Conservation (phyloP, 2,113 vertebrate species). For the Cheirogaleus medius region DNA sequence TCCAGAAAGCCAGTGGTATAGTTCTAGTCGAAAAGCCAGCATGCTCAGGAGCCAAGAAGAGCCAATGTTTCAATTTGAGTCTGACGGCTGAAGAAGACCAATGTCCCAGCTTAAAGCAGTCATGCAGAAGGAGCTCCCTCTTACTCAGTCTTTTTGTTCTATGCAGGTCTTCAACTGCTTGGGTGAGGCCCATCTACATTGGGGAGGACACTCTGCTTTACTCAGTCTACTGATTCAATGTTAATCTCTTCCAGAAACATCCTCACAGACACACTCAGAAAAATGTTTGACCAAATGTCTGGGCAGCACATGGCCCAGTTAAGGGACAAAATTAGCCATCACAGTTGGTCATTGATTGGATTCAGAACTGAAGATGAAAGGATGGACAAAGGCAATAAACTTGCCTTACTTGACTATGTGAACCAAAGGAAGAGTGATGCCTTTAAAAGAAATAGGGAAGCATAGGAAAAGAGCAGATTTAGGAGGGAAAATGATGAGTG, state of each 20-base stretch:
- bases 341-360: not conserved
- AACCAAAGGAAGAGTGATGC: not conserved
- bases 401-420: not conserved
- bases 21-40: not conserved
- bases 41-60: not conserved
- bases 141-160: not conserved
- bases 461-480: not conserved
- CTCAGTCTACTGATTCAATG: not conserved
- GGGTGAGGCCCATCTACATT: not conserved
- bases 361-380: not conserved
- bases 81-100: not conserved
- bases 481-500: not conserved
- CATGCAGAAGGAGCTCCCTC: not conserved
- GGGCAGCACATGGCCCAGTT: not conserved
- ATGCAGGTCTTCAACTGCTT: not conserved
- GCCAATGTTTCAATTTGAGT: not conserved
- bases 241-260: not conserved
- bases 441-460: not conserved
- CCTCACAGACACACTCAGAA: not conserved
- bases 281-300: not conserved
- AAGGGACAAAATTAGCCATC: not conserved
- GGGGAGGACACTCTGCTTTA: not conserved
- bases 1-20: not conserved
- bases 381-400: not conserved
- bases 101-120: not conserved